Percentiles rank a stretch among this genome's conserved stretches.
Conservation (phyloP, 2,888 invertebrate species). For the Drosophila neotestacea region DNA sequence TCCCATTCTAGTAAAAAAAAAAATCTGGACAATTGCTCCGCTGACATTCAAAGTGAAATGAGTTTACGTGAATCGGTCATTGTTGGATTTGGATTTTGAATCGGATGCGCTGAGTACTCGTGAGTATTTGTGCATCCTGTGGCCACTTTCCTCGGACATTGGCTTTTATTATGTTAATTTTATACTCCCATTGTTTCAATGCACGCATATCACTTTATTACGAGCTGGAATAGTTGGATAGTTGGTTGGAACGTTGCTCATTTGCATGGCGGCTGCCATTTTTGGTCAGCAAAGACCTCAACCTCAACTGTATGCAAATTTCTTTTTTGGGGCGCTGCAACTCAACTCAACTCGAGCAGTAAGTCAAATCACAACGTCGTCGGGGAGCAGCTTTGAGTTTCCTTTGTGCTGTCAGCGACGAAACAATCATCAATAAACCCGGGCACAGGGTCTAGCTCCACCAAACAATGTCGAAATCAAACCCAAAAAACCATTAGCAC, state of each 20-base stretch:
- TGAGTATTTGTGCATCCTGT: slow-evolving; percentile 41
- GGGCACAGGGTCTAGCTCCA: slow-evolving; percentile 38
- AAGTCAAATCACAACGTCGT: slow-evolving; percentile 76
- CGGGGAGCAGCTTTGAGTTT: slow-evolving; percentile 54
- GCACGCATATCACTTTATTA: slow-evolving; percentile 81
- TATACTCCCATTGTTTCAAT: slow-evolving; percentile 78
- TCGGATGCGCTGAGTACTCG: slow-evolving; percentile 19
- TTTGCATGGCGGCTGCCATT: slow-evolving; percentile 78
- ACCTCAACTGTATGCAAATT: slow-evolving; percentile 76
- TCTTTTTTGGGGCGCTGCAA: slow-evolving; percentile 50
- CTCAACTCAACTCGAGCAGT: slow-evolving; percentile 77
- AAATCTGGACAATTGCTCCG: slow-evolving; percentile 47
- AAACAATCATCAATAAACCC: slow-evolving; percentile 74
- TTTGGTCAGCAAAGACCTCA: slow-evolving; percentile 67
- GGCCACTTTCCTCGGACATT: slow-evolving; percentile 56
- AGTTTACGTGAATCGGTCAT: slow-evolving; percentile 36
- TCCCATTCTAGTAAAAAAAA: slow-evolving; percentile 7
- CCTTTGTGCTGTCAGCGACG: slow-evolving; percentile 77
- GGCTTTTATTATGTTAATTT: slow-evolving; percentile 82
- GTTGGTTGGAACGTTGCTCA: slow-evolving; percentile 43
- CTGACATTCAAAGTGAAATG: slow-evolving; percentile 56
- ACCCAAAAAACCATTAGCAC: slow-evolving; percentile 37
- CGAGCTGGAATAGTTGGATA: slow-evolving; percentile 50
- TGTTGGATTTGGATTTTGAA: slow-evolving; percentile 34
- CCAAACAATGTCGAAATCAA: slow-evolving; percentile 74